Evolutionary conservation across 1,140 invertebrate genomes (phyloP).

Genomic region (Daktulosphaira vitifoliae): DNA sequence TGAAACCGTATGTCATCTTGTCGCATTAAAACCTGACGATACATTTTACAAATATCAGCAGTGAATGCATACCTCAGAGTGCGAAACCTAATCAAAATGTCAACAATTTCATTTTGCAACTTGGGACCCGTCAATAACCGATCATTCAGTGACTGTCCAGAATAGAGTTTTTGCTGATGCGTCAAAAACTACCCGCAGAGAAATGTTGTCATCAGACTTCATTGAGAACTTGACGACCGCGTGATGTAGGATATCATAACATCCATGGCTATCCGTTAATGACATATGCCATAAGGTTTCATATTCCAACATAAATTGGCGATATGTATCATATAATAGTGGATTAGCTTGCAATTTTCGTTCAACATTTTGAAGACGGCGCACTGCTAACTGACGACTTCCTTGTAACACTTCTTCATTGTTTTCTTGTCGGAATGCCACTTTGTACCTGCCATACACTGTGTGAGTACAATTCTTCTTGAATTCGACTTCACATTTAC

Average conservation of each 20-base stretch:
- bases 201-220: slow-evolving; percentile 39
- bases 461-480: not conserved
- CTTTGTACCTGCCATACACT: not conserved
- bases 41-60: too few species aligned
- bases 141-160: slow-evolving; percentile 39
- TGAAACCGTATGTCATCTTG: too few species aligned
- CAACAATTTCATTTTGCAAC: slow-evolving; percentile 42
- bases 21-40: too few species aligned
- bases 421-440: not conserved
- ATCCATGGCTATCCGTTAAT: not conserved
- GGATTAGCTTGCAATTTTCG: not conserved
- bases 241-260: slow-evolving; percentile 40
- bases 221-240: slow-evolving; percentile 35
- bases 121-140: slow-evolving; percentile 39
- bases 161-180: slow-evolving; percentile 39
- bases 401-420: not conserved
- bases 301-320: slow-evolving; percentile 41
- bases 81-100: slow-evolving; percentile 42
- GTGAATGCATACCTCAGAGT: too few species aligned
- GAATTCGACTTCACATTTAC: not conserved
- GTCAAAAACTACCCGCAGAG: slow-evolving; percentile 42
- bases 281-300: slow-evolving; percentile 38
- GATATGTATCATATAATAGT: slow-evolving; percentile 28
- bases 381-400: not conserved
- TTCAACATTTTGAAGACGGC: not conserved